Conservation (phyloP, 2,797 vertebrate species). For the Tadarida brasiliensis region DNA sequence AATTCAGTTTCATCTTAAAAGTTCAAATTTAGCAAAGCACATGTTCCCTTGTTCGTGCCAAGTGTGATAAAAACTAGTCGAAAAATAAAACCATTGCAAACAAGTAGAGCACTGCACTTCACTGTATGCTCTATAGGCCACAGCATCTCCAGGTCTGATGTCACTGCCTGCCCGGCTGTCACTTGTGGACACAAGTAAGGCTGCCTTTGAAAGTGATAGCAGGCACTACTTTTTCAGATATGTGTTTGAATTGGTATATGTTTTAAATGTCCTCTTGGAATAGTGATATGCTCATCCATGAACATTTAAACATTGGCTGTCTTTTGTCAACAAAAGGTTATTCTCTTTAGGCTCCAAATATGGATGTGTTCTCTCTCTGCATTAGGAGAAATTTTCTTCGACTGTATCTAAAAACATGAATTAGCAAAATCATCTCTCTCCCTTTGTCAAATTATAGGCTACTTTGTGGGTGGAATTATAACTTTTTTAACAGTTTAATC, state of each 20-base stretch:
- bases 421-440: slow-evolving; percentile 26
- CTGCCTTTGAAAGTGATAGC: slow-evolving; percentile 58
- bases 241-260: neutral
- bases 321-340: slow-evolving; percentile 69
- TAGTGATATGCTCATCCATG: neutral
- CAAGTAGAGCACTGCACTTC: slow-evolving; percentile 84
- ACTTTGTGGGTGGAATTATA: slow-evolving; percentile 61
- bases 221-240: slow-evolving; percentile 48
- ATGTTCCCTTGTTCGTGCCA: slow-evolving; percentile 85
- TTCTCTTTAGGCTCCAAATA: slow-evolving; percentile 40
- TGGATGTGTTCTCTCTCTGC: slow-evolving; percentile 9
- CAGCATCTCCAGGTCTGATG: slow-evolving; percentile 71
- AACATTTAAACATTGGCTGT: slow-evolving; percentile 59
- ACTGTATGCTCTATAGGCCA: slow-evolving; percentile 78
- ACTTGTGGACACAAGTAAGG: slow-evolving; percentile 64
- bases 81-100: slow-evolving; percentile 84
- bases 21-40: slow-evolving; percentile 87
- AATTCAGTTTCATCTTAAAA: slow-evolving; percentile 84
- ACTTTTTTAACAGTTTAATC: slow-evolving; percentile 56
- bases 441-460: slow-evolving; percentile 56
- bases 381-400: slow-evolving; percentile 55
- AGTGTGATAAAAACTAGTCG: slow-evolving; percentile 85
- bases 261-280: slow-evolving; percentile 44
- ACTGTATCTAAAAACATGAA: slow-evolving; percentile 30
- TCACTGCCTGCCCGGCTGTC: slow-evolving; percentile 65